Evolutionary conservation across 2,888 invertebrate species (phyloP).

Genomic region (Timandra comae): DNA sequence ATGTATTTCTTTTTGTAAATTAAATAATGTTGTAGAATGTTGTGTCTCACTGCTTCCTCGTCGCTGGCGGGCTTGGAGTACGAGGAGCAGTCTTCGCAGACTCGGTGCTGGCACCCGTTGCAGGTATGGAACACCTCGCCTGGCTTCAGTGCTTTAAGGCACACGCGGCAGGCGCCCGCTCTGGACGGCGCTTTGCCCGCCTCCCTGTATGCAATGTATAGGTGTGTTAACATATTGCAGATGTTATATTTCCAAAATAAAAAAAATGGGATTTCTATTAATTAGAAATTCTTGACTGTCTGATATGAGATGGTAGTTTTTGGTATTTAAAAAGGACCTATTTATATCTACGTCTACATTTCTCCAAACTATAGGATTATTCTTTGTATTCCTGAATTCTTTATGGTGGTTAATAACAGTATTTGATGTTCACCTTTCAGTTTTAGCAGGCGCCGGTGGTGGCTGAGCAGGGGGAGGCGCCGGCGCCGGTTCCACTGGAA

Average conservation of each 20-base stretch:
- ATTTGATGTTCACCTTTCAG: conserved; percentile 69
- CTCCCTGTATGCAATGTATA: conserved; percentile 76
- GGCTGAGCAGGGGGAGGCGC: conserved; percentile 61
- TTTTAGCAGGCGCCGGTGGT: conserved; percentile 52
- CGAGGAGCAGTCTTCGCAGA: conserved; percentile 95
- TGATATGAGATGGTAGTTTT: too few species aligned
- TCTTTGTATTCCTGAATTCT: too few species aligned
- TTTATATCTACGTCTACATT: too few species aligned
- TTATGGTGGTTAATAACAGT: too few species aligned
- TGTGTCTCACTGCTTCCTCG: conserved; percentile 83
- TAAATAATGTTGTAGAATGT: not conserved
- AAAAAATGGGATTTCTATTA: too few species aligned
- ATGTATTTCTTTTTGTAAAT: too few species aligned
- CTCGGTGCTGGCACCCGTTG: conserved; percentile 92
- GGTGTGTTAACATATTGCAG: too few species aligned
- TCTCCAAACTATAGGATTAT: too few species aligned
- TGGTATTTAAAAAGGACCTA: too few species aligned
- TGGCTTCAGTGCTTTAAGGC: conserved; percentile 91
- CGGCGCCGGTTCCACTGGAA: conserved; percentile 65
- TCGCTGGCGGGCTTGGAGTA: conserved; percentile 91
- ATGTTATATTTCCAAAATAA: too few species aligned
- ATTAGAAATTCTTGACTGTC: too few species aligned
- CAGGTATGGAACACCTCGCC: conserved; percentile 93
- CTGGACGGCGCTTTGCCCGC: conserved; percentile 85
- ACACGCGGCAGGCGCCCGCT: conserved; percentile 85